Evolutionary conservation across 1,140 invertebrate genomes (phyloP), one percentile per base, ranked within the genome.

Genomic region (Bombus cullumanus): DNA sequence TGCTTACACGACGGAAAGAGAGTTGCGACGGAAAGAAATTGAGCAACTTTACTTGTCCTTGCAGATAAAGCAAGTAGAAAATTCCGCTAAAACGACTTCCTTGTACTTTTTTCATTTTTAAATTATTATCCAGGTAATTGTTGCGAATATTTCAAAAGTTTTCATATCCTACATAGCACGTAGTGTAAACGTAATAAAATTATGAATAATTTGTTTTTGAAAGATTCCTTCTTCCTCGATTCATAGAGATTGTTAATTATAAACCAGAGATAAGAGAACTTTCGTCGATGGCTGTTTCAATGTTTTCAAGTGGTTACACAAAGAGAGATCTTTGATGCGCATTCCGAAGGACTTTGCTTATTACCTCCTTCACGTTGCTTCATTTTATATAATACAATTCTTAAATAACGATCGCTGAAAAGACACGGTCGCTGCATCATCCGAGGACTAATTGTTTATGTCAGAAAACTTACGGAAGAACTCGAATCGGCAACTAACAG

Each of bases 1-100:
- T 72, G 83, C 83, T 62, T 84, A 34, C 57, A 18, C 76, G 22
- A 39, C 66, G 53, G 9, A 53, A 80, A 39, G 12, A 8, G 41
- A 4, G 12, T 69, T 83, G 62, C 47, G 74, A 78, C 34, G 28
- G 18, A 9, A 39, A 22, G 9, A 75, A 47, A 69, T 37, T 69
- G 68, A 12, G 37, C 34, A 9, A 69, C 22, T 28, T 39, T 22
- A 22, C 10, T 12, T 4, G 22, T 28, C 4, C n/a, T 18, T 18
- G n/a, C 31, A 2, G 18, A 3, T 34, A 15, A 22, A 68, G 34
- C 39, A 22, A 31, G 13, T 9, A 22, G 10, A 22, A 39, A 41
- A 57, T 68, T 37, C 34, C 25, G 31, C 25, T 31, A 6, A 69
- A 79, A 34, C 9, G 3, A 25, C 18, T 53, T 53, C 47, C 18